Evolutionary conservation across 2,113 vertebrate species (phyloP), one percentile per base, ranked within the genome.

Genomic region (Pangasianodon gigas): DNA sequence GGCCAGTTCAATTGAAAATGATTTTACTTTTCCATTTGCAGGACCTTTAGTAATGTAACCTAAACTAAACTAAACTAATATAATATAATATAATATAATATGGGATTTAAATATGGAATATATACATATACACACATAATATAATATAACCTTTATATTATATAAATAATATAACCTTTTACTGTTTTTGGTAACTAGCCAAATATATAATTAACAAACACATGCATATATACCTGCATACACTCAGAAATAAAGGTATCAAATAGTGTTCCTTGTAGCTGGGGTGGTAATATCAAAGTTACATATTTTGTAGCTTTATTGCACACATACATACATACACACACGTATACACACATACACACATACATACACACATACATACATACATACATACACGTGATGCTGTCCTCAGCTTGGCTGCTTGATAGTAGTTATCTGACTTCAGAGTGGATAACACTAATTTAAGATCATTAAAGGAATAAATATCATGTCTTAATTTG

Each of bases 401-500:
- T 60, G 9, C 52, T 54, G 18, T 58, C 56, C 56, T 60, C 19
- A 21, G 9, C 24, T 62, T 9, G 65, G 8, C 32, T 84, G 13
- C 65, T 26, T 44, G 52, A 82, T 71, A 18, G 67, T 44, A 24
- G 54, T 91, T 91, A 81, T 74, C 60, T 80, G 86, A 62, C 77
- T 21, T 46, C 54, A 19, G 29, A 86, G 44, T 41, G n/a, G 77
- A 54, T 48, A 77, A 91, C 87, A 46, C 32, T 37, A 8, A 80
- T 62, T 74, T 88, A 58, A 88, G 0, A 85, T 46, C 60, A 81
- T 82, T 54, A 88, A 87, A 41, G n/a, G 74, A 81, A 80, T 44
- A 84, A 81, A 81, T 32, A 84, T 37, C 85, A 51, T 92, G 93
- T 94, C 93, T 91, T 95, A 85, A 96, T 95, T 96, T 95, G 93